These are phyloP conservation scores for Alcedo atthis DNA, from an alignment of 2,797 vertebrate species.

Conservation along the genomic window DNA sequence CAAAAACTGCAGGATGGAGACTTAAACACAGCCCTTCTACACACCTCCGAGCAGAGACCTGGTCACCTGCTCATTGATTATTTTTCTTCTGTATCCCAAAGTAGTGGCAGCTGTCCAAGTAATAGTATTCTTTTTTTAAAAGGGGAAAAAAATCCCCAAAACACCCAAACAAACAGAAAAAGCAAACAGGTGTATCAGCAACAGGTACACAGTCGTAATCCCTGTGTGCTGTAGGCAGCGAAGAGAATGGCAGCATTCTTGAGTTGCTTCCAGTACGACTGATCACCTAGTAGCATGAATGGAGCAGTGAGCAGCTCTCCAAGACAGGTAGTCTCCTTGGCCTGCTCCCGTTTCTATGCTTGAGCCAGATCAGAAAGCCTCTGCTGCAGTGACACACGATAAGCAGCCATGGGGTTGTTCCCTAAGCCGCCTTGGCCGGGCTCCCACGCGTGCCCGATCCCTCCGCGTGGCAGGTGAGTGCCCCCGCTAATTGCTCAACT, in stretches of 20 bases:
- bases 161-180: neutral
- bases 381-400: neutral
- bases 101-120: neutral
- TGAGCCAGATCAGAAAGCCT: neutral
- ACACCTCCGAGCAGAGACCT: neutral
- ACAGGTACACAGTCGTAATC: neutral
- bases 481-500: neutral
- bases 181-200: neutral
- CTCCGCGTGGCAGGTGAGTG: neutral
- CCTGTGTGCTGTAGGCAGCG: neutral
- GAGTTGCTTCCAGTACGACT: neutral
- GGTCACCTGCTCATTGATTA: neutral
- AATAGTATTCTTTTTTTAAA: neutral
- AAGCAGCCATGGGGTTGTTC: neutral
- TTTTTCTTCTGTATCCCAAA: neutral
- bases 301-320: neutral
- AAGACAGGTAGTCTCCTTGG: neutral
- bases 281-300: neutral
- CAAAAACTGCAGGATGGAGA: neutral
- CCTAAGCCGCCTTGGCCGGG: conserved; percentile 6
- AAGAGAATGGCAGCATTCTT: neutral
- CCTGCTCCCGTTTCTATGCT: neutral
- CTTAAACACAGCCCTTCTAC: neutral
- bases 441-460: neutral
- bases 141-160: neutral